A percentile compares a stretch with the other conserved stretches of the same genome.
Evolutionary conservation across 2,113 vertebrate species (phyloP).

Genomic region (Dascyllus trimaculatus): DNA sequence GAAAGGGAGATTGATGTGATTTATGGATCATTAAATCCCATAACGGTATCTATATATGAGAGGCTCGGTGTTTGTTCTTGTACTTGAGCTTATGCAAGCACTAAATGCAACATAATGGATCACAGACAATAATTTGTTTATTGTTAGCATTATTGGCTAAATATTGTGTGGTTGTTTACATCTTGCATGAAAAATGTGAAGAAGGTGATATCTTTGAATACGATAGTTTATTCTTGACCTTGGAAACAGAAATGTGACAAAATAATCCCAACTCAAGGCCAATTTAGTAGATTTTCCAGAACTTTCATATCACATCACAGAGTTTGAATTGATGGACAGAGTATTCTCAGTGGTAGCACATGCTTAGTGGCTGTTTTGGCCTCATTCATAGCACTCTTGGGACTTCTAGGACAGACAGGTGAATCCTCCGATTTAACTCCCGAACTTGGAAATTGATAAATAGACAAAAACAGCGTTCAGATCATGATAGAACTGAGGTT

Average conservation of each 20-base stretch:
- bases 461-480: not conserved
- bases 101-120: not conserved
- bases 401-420: not conserved
- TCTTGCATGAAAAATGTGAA: not conserved
- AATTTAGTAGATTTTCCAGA: not conserved
- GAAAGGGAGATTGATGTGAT: slow-evolving; percentile 19
- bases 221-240: not conserved
- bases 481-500: not conserved
- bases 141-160: not conserved
- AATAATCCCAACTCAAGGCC: not conserved
- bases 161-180: not conserved
- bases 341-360: not conserved
- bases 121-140: not conserved
- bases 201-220: not conserved
- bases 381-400: not conserved
- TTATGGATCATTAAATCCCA: not conserved
- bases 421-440: not conserved
- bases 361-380: not conserved
- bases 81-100: not conserved
- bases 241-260: not conserved
- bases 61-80: not conserved
- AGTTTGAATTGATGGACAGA: too few relatives aligned
- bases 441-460: not conserved
- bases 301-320: not conserved
- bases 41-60: not conserved